Evolutionary conservation across 2,797 vertebrate genomes (phyloP).

Genomic region (Periophthalmus magnuspinnatus): DNA sequence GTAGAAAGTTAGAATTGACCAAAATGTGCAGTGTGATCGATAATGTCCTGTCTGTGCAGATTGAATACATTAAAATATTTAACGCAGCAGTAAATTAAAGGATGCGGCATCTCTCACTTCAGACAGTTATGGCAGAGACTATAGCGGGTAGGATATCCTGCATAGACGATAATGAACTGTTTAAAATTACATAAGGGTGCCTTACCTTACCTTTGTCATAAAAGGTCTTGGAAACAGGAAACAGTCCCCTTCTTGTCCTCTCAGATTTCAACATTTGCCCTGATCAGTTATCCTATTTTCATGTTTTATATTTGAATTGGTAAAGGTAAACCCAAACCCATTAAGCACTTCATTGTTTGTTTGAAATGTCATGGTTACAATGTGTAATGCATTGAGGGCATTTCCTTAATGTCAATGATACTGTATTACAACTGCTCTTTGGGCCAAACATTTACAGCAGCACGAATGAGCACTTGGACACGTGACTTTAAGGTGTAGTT

Average conservation of each 20-base stretch:
- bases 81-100: constrained; percentile 61
- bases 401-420: constrained; percentile 22
- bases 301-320: constrained; percentile 2
- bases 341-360: constrained; percentile 34
- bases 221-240: constrained; percentile 14
- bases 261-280: constrained; percentile 18
- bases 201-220: constrained; percentile 61
- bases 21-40: constrained; percentile 45
- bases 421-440: background rate
- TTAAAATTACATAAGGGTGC: constrained; percentile 64
- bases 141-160: constrained; percentile 36
- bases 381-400: constrained; percentile 61
- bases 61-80: constrained; percentile 61
- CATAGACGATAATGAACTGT: constrained; percentile 54
- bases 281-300: constrained; percentile 13
- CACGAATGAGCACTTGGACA: background rate
- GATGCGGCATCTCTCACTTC: constrained; percentile 38
- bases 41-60: constrained; percentile 39
- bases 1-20: constrained; percentile 40
- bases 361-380: constrained; percentile 69
- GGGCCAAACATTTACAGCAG: background rate
- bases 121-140: constrained; percentile 46
- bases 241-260: constrained; percentile 34
- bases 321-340: constrained; percentile 29
- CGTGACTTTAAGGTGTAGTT: background rate